A percentile compares a stretch with the other conserved stretches of the same genome.
These are phyloP conservation scores for Arizona elegans DNA, from an alignment of 2,113 vertebrate genomes.

Conservation along the genomic window DNA sequence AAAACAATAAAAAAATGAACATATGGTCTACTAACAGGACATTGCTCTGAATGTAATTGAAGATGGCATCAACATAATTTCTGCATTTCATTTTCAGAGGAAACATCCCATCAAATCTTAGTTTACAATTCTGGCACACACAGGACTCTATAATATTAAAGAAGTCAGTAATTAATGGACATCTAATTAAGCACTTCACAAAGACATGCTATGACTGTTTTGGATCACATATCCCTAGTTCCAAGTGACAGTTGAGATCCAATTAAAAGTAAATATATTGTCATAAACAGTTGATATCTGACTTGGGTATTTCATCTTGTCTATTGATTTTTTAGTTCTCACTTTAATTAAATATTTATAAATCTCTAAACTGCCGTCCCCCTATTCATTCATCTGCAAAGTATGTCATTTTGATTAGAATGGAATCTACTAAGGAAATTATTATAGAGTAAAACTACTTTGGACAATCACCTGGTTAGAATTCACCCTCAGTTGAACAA, in stretches of 20 bases:
- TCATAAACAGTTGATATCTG: constrained; percentile 55
- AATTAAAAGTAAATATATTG: constrained; percentile 68
- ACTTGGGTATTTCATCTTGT: constrained; percentile 29
- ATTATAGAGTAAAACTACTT: constrained; percentile 2
- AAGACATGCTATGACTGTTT: constrained; percentile 65
- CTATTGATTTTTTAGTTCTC: constrained; percentile 35
- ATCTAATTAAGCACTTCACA: constrained; percentile 71
- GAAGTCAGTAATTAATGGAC: constrained; percentile 60
- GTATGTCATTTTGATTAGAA: constrained; percentile 12
- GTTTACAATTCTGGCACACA: constrained; percentile 54
- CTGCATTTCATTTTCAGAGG: constrained; percentile 54
- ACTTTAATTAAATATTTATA: constrained; percentile 51
- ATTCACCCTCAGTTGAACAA: neutral
- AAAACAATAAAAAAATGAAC: neutral
- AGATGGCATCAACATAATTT: constrained; percentile 52
- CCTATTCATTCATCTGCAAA: constrained; percentile 32
- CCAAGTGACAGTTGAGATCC: constrained; percentile 54
- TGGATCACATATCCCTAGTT: constrained; percentile 57
- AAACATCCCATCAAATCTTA: constrained; percentile 45
- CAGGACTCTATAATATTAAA: constrained; percentile 55
- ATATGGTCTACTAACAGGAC: constrained; percentile 40
- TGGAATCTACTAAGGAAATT: neutral
- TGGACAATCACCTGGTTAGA: neutral
- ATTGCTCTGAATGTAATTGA: constrained; percentile 54
- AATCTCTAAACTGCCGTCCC: constrained; percentile 15